Evolutionary conservation across 2,113 vertebrate species (phyloP), one percentile per base, ranked within the genome.

Genomic region (Jacana jacana): DNA sequence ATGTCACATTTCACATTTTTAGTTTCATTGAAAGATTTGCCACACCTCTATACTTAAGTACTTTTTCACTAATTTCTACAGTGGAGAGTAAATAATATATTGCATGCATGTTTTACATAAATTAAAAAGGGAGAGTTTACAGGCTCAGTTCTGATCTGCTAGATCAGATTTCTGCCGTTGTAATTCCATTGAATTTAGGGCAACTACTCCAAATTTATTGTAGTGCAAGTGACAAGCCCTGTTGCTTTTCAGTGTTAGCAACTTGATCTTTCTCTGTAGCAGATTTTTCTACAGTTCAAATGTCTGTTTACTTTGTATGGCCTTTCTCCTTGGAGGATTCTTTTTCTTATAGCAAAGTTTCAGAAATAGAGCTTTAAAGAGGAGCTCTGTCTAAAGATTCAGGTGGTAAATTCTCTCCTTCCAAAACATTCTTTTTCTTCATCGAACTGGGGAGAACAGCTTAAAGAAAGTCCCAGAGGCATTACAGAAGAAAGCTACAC

Each of bases 51-150:
- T 91, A 89, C 96, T 88, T 69, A 78, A 94, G 60, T 96, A 92
- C 85, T 94, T 93, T 73, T 97, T 81, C 95, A 97, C 7, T 97
- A 94, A 97, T 97, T 97, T 98, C 95, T 97, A 93, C 96, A 96
- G 95, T 93, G 95, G 91, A 96, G 97, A 95, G 94, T 96, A 91
- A 96, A 75, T 97, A 97, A 97, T 97, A 97, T 95, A 97, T 96
- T 97, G 87, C 86, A 81, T 97, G 97, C 63, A 27, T 86, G 80
- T 91, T 95, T 95, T 95, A 88, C 68, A 10, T 83, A 68, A 95
- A 92, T 91, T 79, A 73, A 88, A 78, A 64, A 54, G 85, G 75
- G 65, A 73, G 82, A 65, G 73, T 86, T 88, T 88, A 42, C 66
- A 75, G 86, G 39, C 85, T 84, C n/a, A 35, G 65, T 63, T 81